Percentiles rank a stretch among this genome's conserved stretches.
phyloP scores from a whole-genome alignment of 2,113 vertebrate species.

The Prionailurus bengalensis region DNA sequence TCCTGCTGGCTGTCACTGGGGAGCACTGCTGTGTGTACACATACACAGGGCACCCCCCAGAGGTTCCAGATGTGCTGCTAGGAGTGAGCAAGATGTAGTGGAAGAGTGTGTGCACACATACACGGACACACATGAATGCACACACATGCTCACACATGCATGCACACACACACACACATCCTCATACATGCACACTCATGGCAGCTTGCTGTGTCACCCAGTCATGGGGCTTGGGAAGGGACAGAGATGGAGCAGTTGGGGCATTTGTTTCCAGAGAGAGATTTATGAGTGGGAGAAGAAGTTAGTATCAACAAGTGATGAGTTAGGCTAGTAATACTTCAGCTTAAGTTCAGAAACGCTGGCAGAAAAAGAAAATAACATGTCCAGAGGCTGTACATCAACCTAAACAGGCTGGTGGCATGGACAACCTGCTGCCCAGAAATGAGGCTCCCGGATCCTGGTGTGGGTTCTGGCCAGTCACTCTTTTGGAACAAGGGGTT shows the following conservation, averaged over 20 bases:
- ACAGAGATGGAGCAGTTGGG: not conserved
- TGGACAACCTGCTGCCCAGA: not conserved
- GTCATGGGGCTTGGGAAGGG: not conserved
- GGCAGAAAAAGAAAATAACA: conserved; percentile 32
- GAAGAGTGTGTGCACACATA: rapidly evolving
- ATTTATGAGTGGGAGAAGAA: conserved; percentile 45
- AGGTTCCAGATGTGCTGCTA: too few relatives aligned
- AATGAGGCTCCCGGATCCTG: not conserved
- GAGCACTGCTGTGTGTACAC: not conserved
- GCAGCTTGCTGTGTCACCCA: too few relatives aligned
- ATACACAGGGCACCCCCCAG: too few relatives aligned
- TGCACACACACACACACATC: not conserved
- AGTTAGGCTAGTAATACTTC: conserved; percentile 67
- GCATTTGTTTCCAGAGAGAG: not conserved
- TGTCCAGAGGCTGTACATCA: not conserved
- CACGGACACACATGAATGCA: rapidly evolving
- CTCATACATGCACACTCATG: not conserved
- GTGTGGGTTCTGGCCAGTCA: not conserved
- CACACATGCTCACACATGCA: not conserved
- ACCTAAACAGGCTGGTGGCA: not conserved
- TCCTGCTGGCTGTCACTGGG: not conserved
- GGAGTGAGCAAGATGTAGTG: not conserved
- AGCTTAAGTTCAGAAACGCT: conserved; percentile 59
- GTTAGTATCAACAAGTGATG: conserved; percentile 52
- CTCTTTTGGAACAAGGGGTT: rapidly evolving